phyloP scores from a whole-genome alignment of 2,113 vertebrate genomes.

The Ornithorhynchus anatinus region DNA sequence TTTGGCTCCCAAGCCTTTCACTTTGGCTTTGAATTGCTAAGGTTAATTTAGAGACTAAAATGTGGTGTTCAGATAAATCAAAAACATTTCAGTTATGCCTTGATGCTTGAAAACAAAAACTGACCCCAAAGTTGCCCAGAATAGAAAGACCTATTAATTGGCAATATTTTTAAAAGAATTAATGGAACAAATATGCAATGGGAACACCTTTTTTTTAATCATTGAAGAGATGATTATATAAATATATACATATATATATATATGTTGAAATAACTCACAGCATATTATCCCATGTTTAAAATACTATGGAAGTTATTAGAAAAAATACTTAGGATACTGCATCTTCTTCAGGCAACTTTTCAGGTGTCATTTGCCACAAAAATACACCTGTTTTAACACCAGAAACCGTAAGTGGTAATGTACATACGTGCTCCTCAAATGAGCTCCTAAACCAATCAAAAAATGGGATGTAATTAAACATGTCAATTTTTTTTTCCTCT shows the following conservation, averaged over 20 bases:
- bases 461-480: slow-evolving; percentile 28
- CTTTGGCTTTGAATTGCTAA: not conserved
- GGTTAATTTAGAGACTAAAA: not conserved
- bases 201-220: no score
- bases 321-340: not conserved
- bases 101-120: no score
- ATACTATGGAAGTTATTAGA: not conserved
- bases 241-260: not conserved
- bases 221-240: no score
- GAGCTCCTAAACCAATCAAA: not conserved
- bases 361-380: not conserved
- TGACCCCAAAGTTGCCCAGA: no score
- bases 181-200: no score
- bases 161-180: no score
- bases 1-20: not conserved
- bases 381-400: not conserved
- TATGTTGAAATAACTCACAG: not conserved
- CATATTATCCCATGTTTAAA: not conserved
- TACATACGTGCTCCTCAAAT: not conserved
- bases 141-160: no score
- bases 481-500: not conserved
- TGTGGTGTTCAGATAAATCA: not conserved
- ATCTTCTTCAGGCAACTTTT: not conserved
- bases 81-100: no score
- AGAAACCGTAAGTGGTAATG: not conserved